Base-by-base conservation (phyloP, 2,113 vertebrate genomes). In the Gila orcuttii region DNA sequence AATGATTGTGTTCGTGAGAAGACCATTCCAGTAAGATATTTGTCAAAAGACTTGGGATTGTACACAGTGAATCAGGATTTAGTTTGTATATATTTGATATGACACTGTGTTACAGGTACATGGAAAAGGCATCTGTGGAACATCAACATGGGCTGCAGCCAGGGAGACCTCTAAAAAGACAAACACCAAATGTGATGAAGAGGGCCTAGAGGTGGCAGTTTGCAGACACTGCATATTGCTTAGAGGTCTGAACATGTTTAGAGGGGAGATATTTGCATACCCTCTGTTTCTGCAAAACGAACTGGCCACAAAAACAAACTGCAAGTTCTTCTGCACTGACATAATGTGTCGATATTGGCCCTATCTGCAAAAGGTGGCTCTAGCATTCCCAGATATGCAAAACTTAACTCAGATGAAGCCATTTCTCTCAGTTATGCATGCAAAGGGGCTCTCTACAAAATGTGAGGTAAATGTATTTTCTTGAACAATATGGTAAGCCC, bases 201-300 rank as follows among this genome's bases (percentile, higher is more conserved):
- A 74, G 25, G 64, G 86, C 47, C 50, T 84, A 12, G 82, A 87
- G 59, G 57, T 84, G 21, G 76, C 82, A 62, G 82, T 85, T n/a
- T 87, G 82, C 42, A 47, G 76, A 12, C 86, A 85, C 23, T 17
- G 62, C 75, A 64, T 83, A 33, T 45, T 83, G 28, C 80, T 83
- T 11, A n/a, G 19, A 62, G 74, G 73, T 21, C 82, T 84, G 74
- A 87, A 87, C 66, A 86, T 86, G 77, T 73, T 33, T 45, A 55
- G 75, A 19, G 77, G 71, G 1, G 75, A 79, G 23, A 87, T 87
- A 42, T 84, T 69, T 87, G 86, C 82, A 8, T 84, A 79, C 50
- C 62, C 81, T 23, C n/a, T 79, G 15, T 87, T 59, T 62, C 6
- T 87, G 25, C 86, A 84, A 39, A 76, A 78, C 4, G 59, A 78